A percentile compares a stretch with the other conserved stretches of the same genome.
These are phyloP conservation scores for Collichthys lucidus DNA, from an alignment of 2,113 vertebrate species.

Conservation along the genomic window DNA sequence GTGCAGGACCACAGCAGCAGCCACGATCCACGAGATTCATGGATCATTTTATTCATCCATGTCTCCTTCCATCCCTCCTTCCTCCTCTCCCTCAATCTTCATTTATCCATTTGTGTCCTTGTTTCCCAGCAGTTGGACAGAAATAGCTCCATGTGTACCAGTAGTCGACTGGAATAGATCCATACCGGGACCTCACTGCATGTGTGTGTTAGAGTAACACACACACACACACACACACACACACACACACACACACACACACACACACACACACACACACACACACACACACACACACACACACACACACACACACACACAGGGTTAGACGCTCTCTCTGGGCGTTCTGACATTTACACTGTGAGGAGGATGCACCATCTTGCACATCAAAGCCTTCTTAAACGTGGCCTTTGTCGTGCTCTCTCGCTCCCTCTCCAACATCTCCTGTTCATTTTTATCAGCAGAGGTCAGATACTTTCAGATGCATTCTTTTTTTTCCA, in stretches of 20 bases:
- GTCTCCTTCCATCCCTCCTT: constrained; percentile 8
- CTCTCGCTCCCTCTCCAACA: not conserved
- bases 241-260: not conserved
- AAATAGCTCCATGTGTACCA: constrained; percentile 72
- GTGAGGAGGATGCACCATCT: constrained; percentile 56
- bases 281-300: not conserved
- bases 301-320: constrained; percentile 12
- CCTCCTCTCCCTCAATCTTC: constrained; percentile 28
- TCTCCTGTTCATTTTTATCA: constrained; percentile 27
- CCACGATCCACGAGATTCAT: too few relatives aligned
- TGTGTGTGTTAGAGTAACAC: constrained; percentile 16
- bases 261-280: not conserved
- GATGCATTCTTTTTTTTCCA: not conserved
- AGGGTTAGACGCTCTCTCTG: constrained; percentile 30
- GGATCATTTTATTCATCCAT: too few relatives aligned
- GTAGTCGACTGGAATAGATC: constrained; percentile 71
- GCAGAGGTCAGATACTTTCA: constrained; percentile 33
- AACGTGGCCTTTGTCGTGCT: constrained; percentile 12
- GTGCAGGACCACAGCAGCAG: too few relatives aligned
- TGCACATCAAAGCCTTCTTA: constrained; percentile 61
- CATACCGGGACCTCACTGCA: constrained; percentile 43
- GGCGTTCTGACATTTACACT: constrained; percentile 71
- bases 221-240: not conserved
- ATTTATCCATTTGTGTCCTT: constrained; percentile 56
- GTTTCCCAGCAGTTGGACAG: constrained; percentile 77